phyloP scores from a whole-genome alignment of 2,113 vertebrate genomes.

The Parotia lawesii region DNA sequence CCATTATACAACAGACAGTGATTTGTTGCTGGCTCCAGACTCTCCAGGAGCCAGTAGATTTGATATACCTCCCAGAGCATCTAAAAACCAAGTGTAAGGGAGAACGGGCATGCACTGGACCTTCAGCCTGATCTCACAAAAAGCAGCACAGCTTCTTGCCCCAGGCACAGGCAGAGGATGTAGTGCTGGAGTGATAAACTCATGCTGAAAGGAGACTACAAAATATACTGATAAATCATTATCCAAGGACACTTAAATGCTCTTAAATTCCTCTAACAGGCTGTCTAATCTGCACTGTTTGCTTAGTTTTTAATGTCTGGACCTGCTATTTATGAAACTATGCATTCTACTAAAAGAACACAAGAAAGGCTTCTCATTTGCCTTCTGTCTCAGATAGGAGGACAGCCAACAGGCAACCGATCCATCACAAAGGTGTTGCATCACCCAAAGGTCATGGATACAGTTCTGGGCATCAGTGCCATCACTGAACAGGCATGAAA shows the following conservation, averaged over 20 bases:
- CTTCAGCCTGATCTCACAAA: neutral
- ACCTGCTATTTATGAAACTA: neutral
- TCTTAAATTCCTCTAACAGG: neutral
- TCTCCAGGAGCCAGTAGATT: neutral
- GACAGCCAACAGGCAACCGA: accelerated
- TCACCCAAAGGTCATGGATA: accelerated
- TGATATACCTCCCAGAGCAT: neutral
- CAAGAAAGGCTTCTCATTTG: neutral
- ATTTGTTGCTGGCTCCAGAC: neutral
- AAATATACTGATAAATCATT: neutral
- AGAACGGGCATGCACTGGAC: accelerated
- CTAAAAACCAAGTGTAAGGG: neutral
- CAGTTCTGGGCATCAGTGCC: neutral
- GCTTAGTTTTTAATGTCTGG: neutral
- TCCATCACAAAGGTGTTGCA: neutral
- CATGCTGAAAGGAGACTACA: neutral
- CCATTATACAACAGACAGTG: accelerated
- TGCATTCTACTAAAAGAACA: neutral
- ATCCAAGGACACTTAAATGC: neutral
- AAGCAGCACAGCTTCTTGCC: neutral
- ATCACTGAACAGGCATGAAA: neutral
- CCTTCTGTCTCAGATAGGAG: neutral
- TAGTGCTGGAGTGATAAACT: neutral
- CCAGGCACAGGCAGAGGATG: neutral
- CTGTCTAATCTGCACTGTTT: neutral